phyloP scores from a whole-genome alignment of 2,113 vertebrate genomes.

The Cephalopholis sonnerati region DNA sequence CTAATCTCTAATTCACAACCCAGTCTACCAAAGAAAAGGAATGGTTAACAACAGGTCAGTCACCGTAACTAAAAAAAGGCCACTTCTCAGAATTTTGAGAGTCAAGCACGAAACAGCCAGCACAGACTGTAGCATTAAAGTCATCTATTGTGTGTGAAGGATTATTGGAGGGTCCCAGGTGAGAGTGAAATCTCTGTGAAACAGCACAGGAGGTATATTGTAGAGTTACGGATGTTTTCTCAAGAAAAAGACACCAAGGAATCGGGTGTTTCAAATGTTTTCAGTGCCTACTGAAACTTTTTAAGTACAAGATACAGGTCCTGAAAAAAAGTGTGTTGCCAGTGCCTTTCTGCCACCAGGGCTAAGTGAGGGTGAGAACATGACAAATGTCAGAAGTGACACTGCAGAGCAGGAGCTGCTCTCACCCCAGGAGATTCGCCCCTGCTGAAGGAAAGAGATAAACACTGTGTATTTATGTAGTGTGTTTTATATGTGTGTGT shows the following conservation, averaged over 20 bases:
- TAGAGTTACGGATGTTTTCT: background rate
- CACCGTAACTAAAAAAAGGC: background rate
- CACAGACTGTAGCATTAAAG: background rate
- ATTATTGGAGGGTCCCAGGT: background rate
- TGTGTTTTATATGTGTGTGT: slow-evolving; percentile 47
- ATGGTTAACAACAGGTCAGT: background rate
- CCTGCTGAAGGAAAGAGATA: slow-evolving; percentile 72
- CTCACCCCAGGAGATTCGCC: slow-evolving; percentile 66
- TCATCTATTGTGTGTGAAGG: background rate
- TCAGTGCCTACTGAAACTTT: slow-evolving; percentile 30
- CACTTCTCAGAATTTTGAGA: background rate
- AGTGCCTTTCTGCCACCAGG: slow-evolving; percentile 35
- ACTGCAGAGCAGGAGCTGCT: slow-evolving; percentile 60
- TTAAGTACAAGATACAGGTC: slow-evolving; percentile 15
- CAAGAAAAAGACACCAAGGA: slow-evolving; percentile 13
- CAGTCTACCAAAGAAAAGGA: background rate
- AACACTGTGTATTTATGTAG: slow-evolving; percentile 67
- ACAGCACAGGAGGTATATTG: background rate
- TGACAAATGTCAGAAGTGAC: slow-evolving; percentile 74
- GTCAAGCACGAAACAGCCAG: background rate
- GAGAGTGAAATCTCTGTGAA: background rate
- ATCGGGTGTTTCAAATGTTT: slow-evolving; percentile 13
- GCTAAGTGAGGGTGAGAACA: slow-evolving; percentile 61
- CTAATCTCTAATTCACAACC: background rate
- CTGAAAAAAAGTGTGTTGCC: slow-evolving; percentile 12